phyloP scores from a whole-genome alignment of 1,140 invertebrate genomes.

The Thaumetopoea pityocampa region DNA sequence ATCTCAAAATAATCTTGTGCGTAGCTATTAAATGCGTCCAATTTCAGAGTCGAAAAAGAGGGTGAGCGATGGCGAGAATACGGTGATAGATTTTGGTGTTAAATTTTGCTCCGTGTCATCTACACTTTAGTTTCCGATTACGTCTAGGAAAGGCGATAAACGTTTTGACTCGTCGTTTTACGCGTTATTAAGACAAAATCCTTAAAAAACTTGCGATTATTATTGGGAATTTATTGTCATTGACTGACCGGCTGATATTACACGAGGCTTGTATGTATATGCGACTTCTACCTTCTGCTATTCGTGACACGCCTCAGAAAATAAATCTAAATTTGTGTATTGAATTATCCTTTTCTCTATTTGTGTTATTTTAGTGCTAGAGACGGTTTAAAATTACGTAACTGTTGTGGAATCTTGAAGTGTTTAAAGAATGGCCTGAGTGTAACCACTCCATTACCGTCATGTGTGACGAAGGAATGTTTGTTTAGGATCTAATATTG shows the following conservation, averaged over 20 bases:
- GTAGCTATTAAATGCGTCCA: slow-evolving; percentile 66
- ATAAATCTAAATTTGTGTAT: slow-evolving; percentile 71
- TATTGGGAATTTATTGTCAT: slow-evolving; percentile 70
- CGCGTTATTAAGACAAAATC: slow-evolving; percentile 51
- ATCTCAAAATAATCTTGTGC: slow-evolving; percentile 51
- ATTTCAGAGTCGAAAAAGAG: slow-evolving; percentile 69
- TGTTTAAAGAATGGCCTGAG: slow-evolving; percentile 73
- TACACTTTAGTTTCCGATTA: slow-evolving; percentile 60
- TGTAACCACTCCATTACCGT: slow-evolving; percentile 72
- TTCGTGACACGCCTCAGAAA: slow-evolving; percentile 74
- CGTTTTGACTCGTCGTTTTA: slow-evolving; percentile 54
- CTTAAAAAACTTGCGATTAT: slow-evolving; percentile 50
- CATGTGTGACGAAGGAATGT: slow-evolving; percentile 75
- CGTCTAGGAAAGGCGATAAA: slow-evolving; percentile 49
- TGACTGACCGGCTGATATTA: slow-evolving; percentile 75
- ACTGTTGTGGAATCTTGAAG: slow-evolving; percentile 72
- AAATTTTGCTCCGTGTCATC: slow-evolving; percentile 73
- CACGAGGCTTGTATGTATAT: slow-evolving; percentile 75
- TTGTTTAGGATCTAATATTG: slow-evolving; percentile 73
- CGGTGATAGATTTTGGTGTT: slow-evolving; percentile 75
- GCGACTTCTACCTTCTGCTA: slow-evolving; percentile 72
- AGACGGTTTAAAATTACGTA: slow-evolving; percentile 72
- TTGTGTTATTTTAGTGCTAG: slow-evolving; percentile 70
- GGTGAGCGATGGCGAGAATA: slow-evolving; percentile 74
- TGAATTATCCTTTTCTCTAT: slow-evolving; percentile 65